Base-by-base conservation (phyloP, 2,113 vertebrate genomes). In the Siniperca chuatsi region DNA sequence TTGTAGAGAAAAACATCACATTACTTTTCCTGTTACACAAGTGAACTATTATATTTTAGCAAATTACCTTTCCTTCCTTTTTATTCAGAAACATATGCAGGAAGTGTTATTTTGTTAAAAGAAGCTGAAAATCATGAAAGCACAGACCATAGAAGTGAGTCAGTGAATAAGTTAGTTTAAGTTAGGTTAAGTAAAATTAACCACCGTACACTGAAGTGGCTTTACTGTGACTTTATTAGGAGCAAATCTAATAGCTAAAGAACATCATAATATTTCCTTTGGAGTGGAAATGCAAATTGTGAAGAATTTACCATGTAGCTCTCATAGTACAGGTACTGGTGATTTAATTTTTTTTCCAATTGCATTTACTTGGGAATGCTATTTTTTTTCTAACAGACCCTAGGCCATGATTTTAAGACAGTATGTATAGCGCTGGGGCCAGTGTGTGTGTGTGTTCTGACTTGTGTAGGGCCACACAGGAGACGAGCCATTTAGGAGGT, bases 401-500 rank as follows among this genome's bases (percentile, higher is more conserved):
- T 18, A 73, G 40, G 42, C 57, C 23, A 29, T 76, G 1, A 33
- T 86, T 68, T 80, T 50, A 72, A 15, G n/a, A 44, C 25, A 20
- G 21, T 4, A 25, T 40, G n/a, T 69, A 33, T 40, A 25, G 18
- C 0, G 0, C 58, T 33, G 3, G 4, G 61, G 44, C 3, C 33
- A 58, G 52, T 55, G 79, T 82, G 52, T 75, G 62, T 77, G 83
- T 75, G 62, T 77, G 83, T 77, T 75, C 78, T 66, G 55, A 66
- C 66, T 40, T 79, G 44, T 79, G 72, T 78, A 76, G 58, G 73
- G 78, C 78, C 81, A 78, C 78, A 68, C 60, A 79, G 46, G 67
- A 90, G 81, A 73, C 20, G 6, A 75, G 79, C 37, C 78, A 68
- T 89, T 83, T 21, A 78, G 57, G n/a, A 71, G 65, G 71, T 76